Evolutionary conservation across 2,888 invertebrate species (phyloP), one percentile per base, ranked within the genome.

Genomic region (Latrodectus hesperus): DNA sequence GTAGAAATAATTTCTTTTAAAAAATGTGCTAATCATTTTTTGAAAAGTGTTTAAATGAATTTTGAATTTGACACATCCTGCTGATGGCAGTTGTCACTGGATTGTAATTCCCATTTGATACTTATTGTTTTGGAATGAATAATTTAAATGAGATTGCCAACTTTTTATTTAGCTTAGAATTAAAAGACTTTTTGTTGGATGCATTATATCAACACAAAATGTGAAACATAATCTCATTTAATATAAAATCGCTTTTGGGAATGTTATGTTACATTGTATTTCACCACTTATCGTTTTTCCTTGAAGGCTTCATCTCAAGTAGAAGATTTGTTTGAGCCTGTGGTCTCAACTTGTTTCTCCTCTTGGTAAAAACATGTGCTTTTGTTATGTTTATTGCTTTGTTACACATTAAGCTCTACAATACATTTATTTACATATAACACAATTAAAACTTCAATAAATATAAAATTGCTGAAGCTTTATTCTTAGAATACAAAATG

Each of bases 281-380:
- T 74, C 79, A 72, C 78, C 78, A 64, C 88, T 88, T 82, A 74
- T 88, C 84, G 73, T 88, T 88, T 88, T 84, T 88, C 84, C 87
- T 84, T 88, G 84, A 84, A 88, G 84, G 88, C 71, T 49, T 75
- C 88, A 71, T 70, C 84, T 26, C 72, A 60, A 75, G 70, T 79
- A 38, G 84, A 88, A 88, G 88, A 88, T 79, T 75, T 84, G 88
- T 88, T 88, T 84, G 84, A 77, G 79, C 88, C 79, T 68, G 84
- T 86, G 83, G 83, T 86, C 67, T 84, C 51, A 71, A 81, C 84
- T 77, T 77, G 76, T 84, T 72, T 77, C 77, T 60, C 72, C 79
- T 79, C 79, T 88, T 88, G 88, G 88, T 88, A 88, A 88, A 88
- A 88, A 84, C 52, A 88, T 79, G 87, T 55, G 87, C 87, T 88